Base-by-base conservation (phyloP, 1,140 invertebrate species). In the Caenorhabditis brenneri region DNA sequence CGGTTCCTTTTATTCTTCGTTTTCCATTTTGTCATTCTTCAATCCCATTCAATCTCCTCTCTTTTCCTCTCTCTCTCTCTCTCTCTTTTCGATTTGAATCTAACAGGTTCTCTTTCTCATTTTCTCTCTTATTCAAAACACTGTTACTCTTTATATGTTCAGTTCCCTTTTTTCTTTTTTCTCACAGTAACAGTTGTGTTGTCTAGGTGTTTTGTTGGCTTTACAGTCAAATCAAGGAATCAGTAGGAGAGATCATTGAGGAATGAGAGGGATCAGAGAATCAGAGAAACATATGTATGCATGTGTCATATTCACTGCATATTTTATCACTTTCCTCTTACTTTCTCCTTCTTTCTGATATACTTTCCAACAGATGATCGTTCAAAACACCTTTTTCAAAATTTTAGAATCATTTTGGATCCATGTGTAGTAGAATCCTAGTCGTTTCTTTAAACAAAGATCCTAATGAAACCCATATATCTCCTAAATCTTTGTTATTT, bases 251-350 rank as follows among this genome's bases (percentile, higher is more conserved):
- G 65, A 74, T 46, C 4, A 39, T 22, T 24, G 1, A 15, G n/a
- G 42, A 74, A 36, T 1, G 6, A 42, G 65, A 74, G 33, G n/a
- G 65, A 42, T 24, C 22, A 74, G 65, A 74, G 65, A 74, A 46
- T 42, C 2, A 42, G 16, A 24, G 65, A 74, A 46, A 42, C 15
- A 27, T n/a, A 74, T 58, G 53, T 24, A 74, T 74, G 36, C 24
- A 74, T 74, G 65, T 74, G 65, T 74, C 65, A 74, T 74, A 74
- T 74, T 74, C 65, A 74, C 65, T 74, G 65, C 65, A 74, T 74
- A 74, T 74, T 74, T 74, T 74, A 74, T 74, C 65, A 74, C 65
- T 74, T 74, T 74, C 24, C 65, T 42, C n/a, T 42, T 74, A 10
- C 29, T 46, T 74, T 74, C n/a, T n/a, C 53, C 53, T 27, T 27